Evolutionary conservation across 2,113 vertebrate genomes (phyloP).

Genomic region (Rhinichthys klamathensis): DNA sequence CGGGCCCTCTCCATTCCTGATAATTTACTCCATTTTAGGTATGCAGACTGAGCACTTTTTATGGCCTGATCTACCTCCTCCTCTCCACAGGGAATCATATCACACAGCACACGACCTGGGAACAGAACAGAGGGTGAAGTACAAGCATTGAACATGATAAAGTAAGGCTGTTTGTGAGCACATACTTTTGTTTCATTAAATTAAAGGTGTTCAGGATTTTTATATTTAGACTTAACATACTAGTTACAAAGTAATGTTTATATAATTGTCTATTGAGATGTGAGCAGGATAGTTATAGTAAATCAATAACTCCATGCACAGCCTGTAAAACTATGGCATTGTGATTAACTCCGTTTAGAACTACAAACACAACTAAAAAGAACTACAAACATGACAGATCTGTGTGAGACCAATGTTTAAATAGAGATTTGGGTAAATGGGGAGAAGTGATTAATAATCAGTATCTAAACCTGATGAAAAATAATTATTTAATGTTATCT

Average conservation of each 20-base stretch:
- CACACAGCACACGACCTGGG: conserved; percentile 85
- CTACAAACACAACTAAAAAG: background rate
- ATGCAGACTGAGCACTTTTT: conserved; percentile 85
- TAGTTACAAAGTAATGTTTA: background rate
- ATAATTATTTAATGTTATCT: background rate
- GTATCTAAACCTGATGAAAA: background rate
- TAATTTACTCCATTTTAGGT: conserved; percentile 85
- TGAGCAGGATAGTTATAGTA: background rate
- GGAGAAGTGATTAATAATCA: background rate
- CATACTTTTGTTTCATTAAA: background rate
- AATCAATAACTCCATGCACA: conserved; percentile 24
- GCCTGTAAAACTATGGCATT: background rate
- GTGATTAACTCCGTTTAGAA: background rate
- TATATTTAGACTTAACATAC: background rate
- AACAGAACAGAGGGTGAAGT: background rate
- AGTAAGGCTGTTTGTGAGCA: background rate
- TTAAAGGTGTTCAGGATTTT: background rate
- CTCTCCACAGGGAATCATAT: conserved; percentile 83
- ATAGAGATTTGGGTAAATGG: background rate
- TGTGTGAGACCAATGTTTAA: too few species aligned
- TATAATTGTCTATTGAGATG: background rate
- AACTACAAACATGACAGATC: background rate
- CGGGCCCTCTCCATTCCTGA: conserved; percentile 87
- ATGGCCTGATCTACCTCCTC: conserved; percentile 89
- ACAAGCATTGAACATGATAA: background rate